A percentile compares a stretch with the other conserved stretches of the same genome.
phyloP scores from a whole-genome alignment of 2,113 vertebrate species.

The Caranx ignobilis region DNA sequence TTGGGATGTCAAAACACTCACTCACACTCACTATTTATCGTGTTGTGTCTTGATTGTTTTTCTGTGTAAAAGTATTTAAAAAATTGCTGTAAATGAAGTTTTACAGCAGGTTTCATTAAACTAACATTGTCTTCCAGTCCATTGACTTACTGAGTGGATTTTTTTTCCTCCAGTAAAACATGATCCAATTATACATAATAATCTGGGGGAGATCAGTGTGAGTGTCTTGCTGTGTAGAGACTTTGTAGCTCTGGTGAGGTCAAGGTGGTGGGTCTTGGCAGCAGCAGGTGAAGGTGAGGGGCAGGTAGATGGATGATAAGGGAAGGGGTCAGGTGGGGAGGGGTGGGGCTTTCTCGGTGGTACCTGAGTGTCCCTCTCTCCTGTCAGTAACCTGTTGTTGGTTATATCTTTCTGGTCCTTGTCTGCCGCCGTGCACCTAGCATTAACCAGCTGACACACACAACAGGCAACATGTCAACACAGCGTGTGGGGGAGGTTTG shows the following conservation, averaged over 20 bases:
- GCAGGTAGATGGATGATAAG: slow-evolving; percentile 54
- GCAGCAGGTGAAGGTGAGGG: slow-evolving; percentile 65
- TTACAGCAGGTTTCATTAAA: too few species aligned
- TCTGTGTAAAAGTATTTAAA: too few species aligned
- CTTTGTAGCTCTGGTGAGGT: slow-evolving; percentile 54
- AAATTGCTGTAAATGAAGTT: too few species aligned
- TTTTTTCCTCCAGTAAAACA: background rate
- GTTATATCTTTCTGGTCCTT: slow-evolving; percentile 99
- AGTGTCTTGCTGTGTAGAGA: slow-evolving; percentile 87
- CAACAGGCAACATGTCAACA: slow-evolving; percentile 78
- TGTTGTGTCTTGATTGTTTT: background rate
- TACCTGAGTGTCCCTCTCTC: slow-evolving; percentile 99
- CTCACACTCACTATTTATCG: too few species aligned
- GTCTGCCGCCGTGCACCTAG: slow-evolving; percentile 96
- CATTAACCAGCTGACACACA: slow-evolving; percentile 96
- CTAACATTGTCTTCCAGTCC: background rate
- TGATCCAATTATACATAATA: slow-evolving; percentile 10
- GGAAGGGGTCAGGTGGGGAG: slow-evolving; percentile 46
- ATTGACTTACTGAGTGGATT: background rate
- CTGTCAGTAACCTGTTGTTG: slow-evolving; percentile 99
- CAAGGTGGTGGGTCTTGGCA: slow-evolving; percentile 40
- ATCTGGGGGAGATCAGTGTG: slow-evolving; percentile 1
- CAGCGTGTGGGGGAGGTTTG: slow-evolving; percentile 38
- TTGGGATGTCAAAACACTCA: too few species aligned
- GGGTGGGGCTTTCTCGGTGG: slow-evolving; percentile 74